Base-by-base conservation (phyloP, 2,113 vertebrate genomes). In the Emberiza fucata region DNA sequence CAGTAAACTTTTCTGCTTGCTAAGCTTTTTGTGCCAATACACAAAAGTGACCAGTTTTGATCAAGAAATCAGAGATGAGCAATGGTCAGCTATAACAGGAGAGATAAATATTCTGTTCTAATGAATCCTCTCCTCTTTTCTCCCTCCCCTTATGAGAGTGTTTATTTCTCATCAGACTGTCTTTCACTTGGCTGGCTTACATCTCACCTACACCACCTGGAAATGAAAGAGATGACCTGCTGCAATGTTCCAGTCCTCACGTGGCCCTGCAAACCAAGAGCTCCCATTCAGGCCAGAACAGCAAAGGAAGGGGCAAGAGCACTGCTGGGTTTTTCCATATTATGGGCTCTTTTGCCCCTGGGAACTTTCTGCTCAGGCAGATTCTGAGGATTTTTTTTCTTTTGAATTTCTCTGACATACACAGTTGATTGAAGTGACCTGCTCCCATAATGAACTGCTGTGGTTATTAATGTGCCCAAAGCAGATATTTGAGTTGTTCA, bases 391-490 rank as follows among this genome's bases (percentile, higher is more conserved):
- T 40, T 66, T 50, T 68, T n/a, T 50, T 68, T 19, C 27, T 24
- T 78, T 61, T 40, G 4, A 35, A 24, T 48, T 64, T 61, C n/a
- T 39, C 59, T 69, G 65, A 3, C 24, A 24, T 6, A 42, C 8
- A 14, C 11, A 3, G 22, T 33, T 40, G 40, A 25, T 18, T 83
- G 35, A 69, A 80, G 66, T 51, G 53, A 47, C 22, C 27, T 60
- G 24, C 31, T 82, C 51, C 53, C 47, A 54, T 23, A 57, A 47
- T 18, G 3, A 56, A 9, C 10, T 5, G 0, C 18, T 8, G 0
- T 54, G 42, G 16, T 31, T 56, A 47, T 27, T 48, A 22, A 5
- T 8, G 28, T 65, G 54, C 40, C 63, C 48, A 73, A 44, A 88
- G 50, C 29, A 80, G 44, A 22, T 44, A 6, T 23, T 82, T 48